A percentile compares a stretch with the other conserved stretches of the same genome.
Conservation (phyloP, 1,140 invertebrate species). For the Leucophenga varia region DNA sequence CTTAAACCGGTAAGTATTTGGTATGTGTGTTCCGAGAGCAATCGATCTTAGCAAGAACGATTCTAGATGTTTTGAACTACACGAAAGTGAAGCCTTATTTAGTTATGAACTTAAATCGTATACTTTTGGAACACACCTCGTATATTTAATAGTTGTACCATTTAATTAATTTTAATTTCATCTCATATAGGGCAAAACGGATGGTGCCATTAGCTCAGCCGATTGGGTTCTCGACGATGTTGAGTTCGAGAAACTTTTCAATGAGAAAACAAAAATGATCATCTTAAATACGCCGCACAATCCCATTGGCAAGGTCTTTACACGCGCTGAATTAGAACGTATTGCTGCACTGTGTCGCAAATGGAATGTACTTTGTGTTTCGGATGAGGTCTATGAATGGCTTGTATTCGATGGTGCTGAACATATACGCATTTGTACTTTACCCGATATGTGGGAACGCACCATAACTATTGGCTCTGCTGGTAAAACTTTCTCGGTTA, state of each 20-base stretch:
- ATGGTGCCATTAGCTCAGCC: constrained; percentile 63
- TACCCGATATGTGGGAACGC: constrained; percentile 97
- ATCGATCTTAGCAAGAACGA: no score
- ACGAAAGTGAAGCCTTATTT: no score
- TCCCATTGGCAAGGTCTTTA: constrained; percentile 91
- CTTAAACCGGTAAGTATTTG: constrained; percentile 71
- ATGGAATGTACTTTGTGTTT: constrained; percentile 86
- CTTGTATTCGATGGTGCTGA: constrained; percentile 83
- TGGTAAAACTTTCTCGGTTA: constrained; percentile 97
- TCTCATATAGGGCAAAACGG: constrained; percentile 25
- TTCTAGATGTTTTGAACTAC: no score
- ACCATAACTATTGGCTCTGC: constrained; percentile 97
- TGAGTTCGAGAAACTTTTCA: constrained; percentile 85
- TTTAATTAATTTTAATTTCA: neutral
- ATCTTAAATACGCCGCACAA: constrained; percentile 97
- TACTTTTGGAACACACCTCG: no score
- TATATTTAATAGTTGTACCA: no score
- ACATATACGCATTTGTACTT: constrained; percentile 88
- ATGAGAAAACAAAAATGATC: constrained; percentile 88
- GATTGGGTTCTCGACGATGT: constrained; percentile 88
- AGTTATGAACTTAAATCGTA: no score
- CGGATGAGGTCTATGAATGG: constrained; percentile 99
- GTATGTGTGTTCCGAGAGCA: no score
- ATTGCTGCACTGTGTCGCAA: constrained; percentile 91
- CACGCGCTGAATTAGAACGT: constrained; percentile 67